These are phyloP conservation scores for Lophius americanus DNA, from an alignment of 2,797 vertebrate genomes.

Conservation along the genomic window DNA sequence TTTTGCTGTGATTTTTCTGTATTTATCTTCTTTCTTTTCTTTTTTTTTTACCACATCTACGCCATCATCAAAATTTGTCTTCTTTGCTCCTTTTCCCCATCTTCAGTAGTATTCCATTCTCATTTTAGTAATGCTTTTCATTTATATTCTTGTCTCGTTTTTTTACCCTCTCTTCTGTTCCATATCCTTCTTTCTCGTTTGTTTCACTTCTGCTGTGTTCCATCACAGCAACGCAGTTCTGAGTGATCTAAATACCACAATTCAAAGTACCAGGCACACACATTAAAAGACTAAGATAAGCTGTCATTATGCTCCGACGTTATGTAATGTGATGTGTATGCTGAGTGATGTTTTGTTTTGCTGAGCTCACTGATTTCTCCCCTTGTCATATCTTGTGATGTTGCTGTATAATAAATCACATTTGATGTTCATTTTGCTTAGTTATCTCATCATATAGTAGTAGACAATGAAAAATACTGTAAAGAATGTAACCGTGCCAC, in stretches of 20 bases:
- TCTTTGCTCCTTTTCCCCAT: neutral
- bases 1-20: slow-evolving; percentile 1
- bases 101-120: neutral
- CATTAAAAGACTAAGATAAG: slow-evolving; percentile 11
- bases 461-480: neutral
- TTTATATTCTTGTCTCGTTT: neutral
- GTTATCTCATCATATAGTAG: neutral
- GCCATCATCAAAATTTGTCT: neutral
- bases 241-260: slow-evolving; percentile 32
- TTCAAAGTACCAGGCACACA: slow-evolving; percentile 31
- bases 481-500: neutral
- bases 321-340: slow-evolving; percentile 20
- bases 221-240: slow-evolving; percentile 33
- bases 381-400: neutral
- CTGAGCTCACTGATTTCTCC: neutral
- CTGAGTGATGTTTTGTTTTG: slow-evolving; percentile 20
- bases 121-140: neutral
- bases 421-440: neutral
- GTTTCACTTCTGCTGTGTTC: slow-evolving; percentile 37
- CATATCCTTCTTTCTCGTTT: slow-evolving; percentile 23
- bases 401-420: neutral
- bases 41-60: neutral
- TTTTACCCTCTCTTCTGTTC: slow-evolving; percentile 19
- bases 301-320: slow-evolving; percentile 20
- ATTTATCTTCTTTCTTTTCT: neutral